phyloP scores from a whole-genome alignment of 2,797 vertebrate genomes.

The Tokudaia muenninki region DNA sequence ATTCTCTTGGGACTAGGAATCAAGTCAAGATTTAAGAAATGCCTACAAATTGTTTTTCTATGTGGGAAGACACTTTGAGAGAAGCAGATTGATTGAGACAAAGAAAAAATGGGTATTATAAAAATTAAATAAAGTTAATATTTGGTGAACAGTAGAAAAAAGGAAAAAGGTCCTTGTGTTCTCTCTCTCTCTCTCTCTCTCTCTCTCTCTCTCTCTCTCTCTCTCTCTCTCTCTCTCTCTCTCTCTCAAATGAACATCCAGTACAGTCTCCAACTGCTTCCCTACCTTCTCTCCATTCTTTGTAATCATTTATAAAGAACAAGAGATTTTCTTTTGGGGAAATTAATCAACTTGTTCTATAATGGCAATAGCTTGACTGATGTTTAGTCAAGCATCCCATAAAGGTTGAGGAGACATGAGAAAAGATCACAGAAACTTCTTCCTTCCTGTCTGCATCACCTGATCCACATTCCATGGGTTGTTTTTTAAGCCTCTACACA shows the following conservation, averaged over 20 bases:
- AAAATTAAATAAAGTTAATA: neutral
- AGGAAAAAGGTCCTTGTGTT: neutral
- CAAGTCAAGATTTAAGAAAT: slow-evolving; percentile 22
- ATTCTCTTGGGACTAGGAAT: neutral
- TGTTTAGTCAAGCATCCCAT: neutral
- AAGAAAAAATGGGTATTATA: slow-evolving; percentile 12
- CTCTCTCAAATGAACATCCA: neutral
- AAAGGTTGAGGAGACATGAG: neutral
- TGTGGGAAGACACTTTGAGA: neutral
- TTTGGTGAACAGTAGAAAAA: neutral
- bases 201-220: neutral
- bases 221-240: too few relatives aligned
- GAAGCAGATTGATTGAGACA: neutral
- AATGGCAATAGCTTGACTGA: neutral
- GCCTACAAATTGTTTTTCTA: neutral
- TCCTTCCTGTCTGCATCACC: neutral
- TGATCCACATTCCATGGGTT: neutral
- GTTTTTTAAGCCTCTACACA: neutral
- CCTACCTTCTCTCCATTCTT: neutral
- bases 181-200: too few relatives aligned
- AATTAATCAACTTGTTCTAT: neutral
- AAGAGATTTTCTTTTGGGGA: neutral
- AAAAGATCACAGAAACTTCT: neutral
- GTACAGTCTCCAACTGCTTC: neutral
- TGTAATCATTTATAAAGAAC: neutral